These are phyloP conservation scores for Drosophila koepferae DNA, from an alignment of 2,888 invertebrate species.

Conservation along the genomic window DNA sequence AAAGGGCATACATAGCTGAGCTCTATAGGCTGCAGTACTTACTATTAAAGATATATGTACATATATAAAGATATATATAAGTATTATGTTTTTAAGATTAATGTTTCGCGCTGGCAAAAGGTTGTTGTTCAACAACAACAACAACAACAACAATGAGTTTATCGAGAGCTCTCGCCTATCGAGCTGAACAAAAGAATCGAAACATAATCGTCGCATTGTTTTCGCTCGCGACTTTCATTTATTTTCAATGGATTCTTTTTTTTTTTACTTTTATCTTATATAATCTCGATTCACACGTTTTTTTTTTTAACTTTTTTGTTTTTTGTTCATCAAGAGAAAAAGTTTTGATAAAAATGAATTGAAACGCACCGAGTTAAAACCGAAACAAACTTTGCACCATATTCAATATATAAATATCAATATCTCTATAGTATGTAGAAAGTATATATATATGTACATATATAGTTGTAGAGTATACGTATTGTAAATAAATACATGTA, in stretches of 20 bases:
- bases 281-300: slow-evolving; percentile 1
- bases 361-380: slow-evolving; percentile 84
- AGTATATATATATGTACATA: not conserved
- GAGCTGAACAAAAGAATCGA: slow-evolving; percentile 29
- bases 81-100: slow-evolving; percentile 7
- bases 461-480: not conserved
- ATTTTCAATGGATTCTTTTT: slow-evolving; percentile 15
- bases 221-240: slow-evolving; percentile 33
- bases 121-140: slow-evolving; percentile 10
- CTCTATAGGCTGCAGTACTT: slow-evolving; percentile 1
- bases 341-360: slow-evolving; percentile 66
- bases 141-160: slow-evolving; percentile 10
- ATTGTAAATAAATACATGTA: slow-evolving; percentile 13
- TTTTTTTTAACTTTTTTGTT: slow-evolving; percentile 8
- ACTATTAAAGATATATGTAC: slow-evolving; percentile 31
- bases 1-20: not conserved
- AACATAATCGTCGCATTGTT: slow-evolving; percentile 50
- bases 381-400: slow-evolving; percentile 84
- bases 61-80: not conserved
- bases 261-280: slow-evolving; percentile 24
- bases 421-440: not conserved
- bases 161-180: slow-evolving; percentile 19
- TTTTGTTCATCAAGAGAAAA: slow-evolving; percentile 24
- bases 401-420: slow-evolving; percentile 33
- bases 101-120: not conserved